phyloP scores from a whole-genome alignment of 2,797 vertebrate genomes.

The Pangasius mekongensis region DNA sequence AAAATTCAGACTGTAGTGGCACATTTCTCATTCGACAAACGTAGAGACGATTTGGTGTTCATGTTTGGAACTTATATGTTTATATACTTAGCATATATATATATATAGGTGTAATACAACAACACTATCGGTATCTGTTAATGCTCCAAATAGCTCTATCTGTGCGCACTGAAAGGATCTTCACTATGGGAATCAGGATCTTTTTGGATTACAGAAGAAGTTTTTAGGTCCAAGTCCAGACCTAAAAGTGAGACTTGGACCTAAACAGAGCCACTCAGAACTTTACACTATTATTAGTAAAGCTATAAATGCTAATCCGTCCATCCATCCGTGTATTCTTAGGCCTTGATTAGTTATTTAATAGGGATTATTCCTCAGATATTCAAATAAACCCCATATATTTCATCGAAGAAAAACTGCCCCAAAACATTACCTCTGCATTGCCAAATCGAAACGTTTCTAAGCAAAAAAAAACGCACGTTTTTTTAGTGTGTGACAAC shows the following conservation, averaged over 20 bases:
- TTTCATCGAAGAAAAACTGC: neutral
- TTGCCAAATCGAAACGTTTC: slow-evolving; percentile 1
- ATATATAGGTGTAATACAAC: neutral
- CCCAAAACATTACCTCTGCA: neutral
- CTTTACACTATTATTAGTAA: neutral
- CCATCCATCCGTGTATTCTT: neutral
- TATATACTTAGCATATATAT: neutral
- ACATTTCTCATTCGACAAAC: neutral
- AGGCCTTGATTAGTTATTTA: neutral
- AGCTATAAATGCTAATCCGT: neutral
- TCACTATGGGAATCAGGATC: no score
- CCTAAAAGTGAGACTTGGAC: neutral
- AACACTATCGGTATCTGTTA: neutral
- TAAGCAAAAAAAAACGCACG: neutral
- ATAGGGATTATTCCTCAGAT: neutral
- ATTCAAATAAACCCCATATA: neutral
- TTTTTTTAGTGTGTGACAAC: slow-evolving; percentile 6
- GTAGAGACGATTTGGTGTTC: neutral
- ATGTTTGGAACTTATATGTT: neutral
- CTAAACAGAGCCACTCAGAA: neutral
- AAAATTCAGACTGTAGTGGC: neutral
- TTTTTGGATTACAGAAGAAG: neutral
- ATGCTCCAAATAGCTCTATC: no score
- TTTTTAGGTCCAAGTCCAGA: neutral
- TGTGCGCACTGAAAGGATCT: no score